Evolutionary conservation across 2,797 vertebrate genomes (phyloP).

Genomic region (Dicrostonyx torquatus): DNA sequence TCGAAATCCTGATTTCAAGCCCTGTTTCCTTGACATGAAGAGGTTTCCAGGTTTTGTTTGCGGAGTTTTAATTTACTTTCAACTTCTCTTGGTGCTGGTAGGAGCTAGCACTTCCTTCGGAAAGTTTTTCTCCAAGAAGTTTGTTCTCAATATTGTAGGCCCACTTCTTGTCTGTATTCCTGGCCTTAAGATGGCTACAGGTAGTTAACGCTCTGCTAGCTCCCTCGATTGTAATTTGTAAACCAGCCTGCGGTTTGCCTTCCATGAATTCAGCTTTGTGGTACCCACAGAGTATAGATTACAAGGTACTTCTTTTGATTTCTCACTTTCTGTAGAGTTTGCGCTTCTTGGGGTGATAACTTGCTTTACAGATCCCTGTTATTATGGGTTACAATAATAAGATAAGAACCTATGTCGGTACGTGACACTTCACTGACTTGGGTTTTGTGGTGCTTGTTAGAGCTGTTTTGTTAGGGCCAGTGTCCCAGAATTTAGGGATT

Average conservation of each 20-base stretch:
- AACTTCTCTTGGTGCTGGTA: slow-evolving; percentile 20
- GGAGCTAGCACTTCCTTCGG: slow-evolving; percentile 20
- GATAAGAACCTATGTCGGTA: background rate
- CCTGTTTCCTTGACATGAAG: background rate
- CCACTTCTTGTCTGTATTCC: background rate
- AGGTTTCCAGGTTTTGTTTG: slow-evolving; percentile 20
- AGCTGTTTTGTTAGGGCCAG: background rate
- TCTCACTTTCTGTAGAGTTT: slow-evolving; percentile 9
- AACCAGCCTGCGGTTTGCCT: background rate
- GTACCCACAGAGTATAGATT: background rate
- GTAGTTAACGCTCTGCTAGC: slow-evolving; percentile 2
- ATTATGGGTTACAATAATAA: background rate
- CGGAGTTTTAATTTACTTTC: slow-evolving; percentile 59
- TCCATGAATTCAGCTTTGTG: background rate
- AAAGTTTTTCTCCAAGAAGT: slow-evolving; percentile 41
- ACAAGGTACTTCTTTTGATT: background rate
- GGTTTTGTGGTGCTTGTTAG: slow-evolving; percentile 8
- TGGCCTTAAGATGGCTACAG: slow-evolving; percentile 20
- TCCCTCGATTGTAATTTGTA: slow-evolving; percentile 23
- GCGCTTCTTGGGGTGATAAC: slow-evolving; percentile 33
- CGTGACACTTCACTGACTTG: slow-evolving; percentile 37
- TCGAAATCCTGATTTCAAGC: slow-evolving; percentile 35
- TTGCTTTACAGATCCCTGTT: slow-evolving; percentile 28
- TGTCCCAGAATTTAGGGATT: slow-evolving; percentile 41
- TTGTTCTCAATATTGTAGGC: slow-evolving; percentile 37